These are phyloP conservation scores for Clarias pachynema DNA, from an alignment of 2,797 vertebrate species.

Conservation along the genomic window DNA sequence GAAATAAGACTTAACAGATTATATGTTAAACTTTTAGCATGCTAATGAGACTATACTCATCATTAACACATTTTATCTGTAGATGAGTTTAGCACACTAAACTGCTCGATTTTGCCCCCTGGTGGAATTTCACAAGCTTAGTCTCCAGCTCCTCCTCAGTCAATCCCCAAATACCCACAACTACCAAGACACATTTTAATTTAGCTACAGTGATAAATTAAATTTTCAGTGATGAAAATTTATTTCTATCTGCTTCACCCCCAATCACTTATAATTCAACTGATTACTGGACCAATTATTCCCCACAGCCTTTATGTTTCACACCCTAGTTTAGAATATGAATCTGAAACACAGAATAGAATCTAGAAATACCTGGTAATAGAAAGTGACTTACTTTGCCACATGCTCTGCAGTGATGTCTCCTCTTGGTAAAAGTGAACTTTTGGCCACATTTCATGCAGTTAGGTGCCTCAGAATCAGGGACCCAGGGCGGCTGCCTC, in stretches of 20 bases:
- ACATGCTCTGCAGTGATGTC: constrained; percentile 96
- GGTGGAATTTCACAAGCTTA: not conserved
- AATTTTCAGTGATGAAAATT: too few relatives aligned
- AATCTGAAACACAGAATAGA: too few relatives aligned
- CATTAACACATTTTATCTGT: not conserved
- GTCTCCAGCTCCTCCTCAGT: too few relatives aligned
- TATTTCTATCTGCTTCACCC: too few relatives aligned
- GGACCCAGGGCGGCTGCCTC: constrained; percentile 90
- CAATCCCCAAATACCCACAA: too few relatives aligned
- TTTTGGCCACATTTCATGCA: constrained; percentile 92
- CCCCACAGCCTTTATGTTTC: too few relatives aligned
- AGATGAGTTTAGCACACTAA: not conserved
- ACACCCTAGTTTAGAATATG: too few relatives aligned
- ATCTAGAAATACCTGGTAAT: not conserved
- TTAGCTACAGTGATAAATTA: too few relatives aligned
- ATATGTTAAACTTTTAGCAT: not conserved
- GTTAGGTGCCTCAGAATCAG: constrained; percentile 91
- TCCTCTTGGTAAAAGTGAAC: constrained; percentile 93
- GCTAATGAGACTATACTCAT: not conserved
- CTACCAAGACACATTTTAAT: too few relatives aligned
- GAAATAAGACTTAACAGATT: not conserved
- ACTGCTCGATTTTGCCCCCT: not conserved
- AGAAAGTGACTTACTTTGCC: constrained; percentile 83
- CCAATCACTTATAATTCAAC: too few relatives aligned
- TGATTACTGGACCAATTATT: not conserved